Evolutionary conservation across 2,797 vertebrate genomes (phyloP).

Genomic region (Corythornis leucogaster): DNA sequence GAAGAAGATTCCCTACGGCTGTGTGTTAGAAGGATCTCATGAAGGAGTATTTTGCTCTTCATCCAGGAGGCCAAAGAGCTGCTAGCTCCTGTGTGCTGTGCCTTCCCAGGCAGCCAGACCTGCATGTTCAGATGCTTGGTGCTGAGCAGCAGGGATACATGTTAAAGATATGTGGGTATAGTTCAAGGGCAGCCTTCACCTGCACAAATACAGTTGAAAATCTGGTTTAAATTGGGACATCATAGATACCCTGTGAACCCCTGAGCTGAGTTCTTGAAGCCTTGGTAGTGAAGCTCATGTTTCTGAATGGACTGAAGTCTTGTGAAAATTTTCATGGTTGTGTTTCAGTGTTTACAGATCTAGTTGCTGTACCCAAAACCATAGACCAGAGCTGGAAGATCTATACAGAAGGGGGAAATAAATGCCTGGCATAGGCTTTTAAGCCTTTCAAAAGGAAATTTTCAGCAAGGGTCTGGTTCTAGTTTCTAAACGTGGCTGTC

Average conservation of each 20-base stretch:
- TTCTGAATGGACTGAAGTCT: background rate
- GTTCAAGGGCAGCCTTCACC: background rate
- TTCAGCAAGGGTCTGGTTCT: background rate
- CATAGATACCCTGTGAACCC: background rate
- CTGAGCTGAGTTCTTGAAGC: background rate
- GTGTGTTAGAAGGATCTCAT: no score
- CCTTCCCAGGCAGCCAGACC: background rate
- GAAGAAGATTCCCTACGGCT: no score
- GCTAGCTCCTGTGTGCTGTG: accelerated
- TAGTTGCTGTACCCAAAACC: background rate
- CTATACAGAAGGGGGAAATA: background rate
- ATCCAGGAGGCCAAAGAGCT: background rate
- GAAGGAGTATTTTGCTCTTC: no score
- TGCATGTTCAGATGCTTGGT: background rate
- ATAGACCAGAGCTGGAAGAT: no score
- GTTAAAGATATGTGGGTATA: background rate
- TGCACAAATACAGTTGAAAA: background rate
- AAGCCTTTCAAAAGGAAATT: background rate
- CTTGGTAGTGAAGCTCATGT: background rate
- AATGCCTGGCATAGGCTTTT: background rate
- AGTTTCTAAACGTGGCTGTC: background rate
- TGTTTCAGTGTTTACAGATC: background rate
- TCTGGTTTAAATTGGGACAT: background rate
- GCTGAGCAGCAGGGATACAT: no score
- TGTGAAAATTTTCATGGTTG: accelerated